Evolutionary conservation across 1,140 invertebrate species (phyloP).

Genomic region (Ylistrum balloti): DNA sequence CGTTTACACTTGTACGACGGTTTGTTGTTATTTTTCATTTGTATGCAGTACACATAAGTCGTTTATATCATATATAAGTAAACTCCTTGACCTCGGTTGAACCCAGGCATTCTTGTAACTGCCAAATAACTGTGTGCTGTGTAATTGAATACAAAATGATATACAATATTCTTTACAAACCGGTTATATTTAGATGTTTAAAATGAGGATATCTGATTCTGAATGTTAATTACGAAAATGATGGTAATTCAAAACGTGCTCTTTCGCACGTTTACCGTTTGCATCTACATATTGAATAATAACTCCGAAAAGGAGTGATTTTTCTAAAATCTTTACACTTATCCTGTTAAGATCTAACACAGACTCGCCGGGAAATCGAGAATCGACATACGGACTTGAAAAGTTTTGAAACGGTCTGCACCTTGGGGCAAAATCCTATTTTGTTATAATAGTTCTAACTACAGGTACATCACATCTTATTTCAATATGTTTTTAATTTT

Average conservation of each 20-base stretch:
- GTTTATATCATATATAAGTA: not conserved
- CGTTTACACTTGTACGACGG: not conserved
- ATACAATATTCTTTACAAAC: conserved; percentile 27
- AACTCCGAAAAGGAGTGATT: no score
- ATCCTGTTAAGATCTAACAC: no score
- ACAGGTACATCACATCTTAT: no score
- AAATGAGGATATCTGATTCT: not conserved
- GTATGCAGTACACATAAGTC: not conserved
- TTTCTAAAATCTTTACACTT: no score
- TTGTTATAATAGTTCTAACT: no score
- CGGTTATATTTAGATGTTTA: conserved; percentile 21
- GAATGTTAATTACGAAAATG: not conserved
- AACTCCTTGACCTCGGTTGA: not conserved
- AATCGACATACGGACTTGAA: no score
- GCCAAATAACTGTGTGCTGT: not conserved
- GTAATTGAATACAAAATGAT: conserved; percentile 34
- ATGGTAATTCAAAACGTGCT: not conserved
- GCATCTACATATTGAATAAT: not conserved
- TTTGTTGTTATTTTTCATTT: not conserved
- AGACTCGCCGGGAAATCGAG: no score
- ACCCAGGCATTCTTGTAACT: not conserved
- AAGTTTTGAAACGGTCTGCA: no score
- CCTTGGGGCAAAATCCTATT: no score
- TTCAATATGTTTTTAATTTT: no score
- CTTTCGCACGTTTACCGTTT: not conserved